Conservation (phyloP, 2,888 invertebrate species). For the Heteropelma amictum region DNA sequence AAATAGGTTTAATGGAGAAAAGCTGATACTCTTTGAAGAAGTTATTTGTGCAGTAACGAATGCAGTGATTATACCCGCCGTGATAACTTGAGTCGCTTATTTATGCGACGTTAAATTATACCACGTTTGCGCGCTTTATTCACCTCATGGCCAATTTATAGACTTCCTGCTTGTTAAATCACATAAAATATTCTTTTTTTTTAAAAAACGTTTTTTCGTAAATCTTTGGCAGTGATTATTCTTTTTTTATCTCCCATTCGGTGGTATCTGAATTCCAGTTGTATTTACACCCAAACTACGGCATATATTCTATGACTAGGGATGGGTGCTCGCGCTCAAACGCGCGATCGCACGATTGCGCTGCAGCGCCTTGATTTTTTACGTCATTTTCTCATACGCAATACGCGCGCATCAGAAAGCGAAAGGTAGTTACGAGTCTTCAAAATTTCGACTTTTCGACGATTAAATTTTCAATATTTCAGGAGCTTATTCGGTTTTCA, state of each 20-base stretch:
- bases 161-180: neutral
- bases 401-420: too few species aligned
- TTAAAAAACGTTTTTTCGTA: conserved; percentile 12
- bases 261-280: conserved; percentile 4
- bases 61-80: conserved; percentile 29
- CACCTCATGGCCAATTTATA: neutral
- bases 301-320: too few species aligned
- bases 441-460: too few species aligned
- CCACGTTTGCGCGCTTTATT: conserved; percentile 34
- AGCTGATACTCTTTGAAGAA: conserved; percentile 59
- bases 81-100: conserved; percentile 66
- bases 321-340: too few species aligned
- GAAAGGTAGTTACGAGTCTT: too few species aligned
- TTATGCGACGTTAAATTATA: conserved; percentile 68
- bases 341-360: too few species aligned
- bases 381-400: too few species aligned
- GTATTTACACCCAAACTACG: conserved; percentile 1
- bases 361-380: too few species aligned
- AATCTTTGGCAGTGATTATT: conserved; percentile 25
- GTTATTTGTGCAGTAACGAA: conserved; percentile 66
- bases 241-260: conserved; percentile 10
- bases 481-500: too few species aligned
- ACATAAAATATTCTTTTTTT: neutral
- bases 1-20: conserved; percentile 66
- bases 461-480: too few species aligned